phyloP scores from a whole-genome alignment of 1,140 invertebrate species.

The Hylyphantes graminicola region DNA sequence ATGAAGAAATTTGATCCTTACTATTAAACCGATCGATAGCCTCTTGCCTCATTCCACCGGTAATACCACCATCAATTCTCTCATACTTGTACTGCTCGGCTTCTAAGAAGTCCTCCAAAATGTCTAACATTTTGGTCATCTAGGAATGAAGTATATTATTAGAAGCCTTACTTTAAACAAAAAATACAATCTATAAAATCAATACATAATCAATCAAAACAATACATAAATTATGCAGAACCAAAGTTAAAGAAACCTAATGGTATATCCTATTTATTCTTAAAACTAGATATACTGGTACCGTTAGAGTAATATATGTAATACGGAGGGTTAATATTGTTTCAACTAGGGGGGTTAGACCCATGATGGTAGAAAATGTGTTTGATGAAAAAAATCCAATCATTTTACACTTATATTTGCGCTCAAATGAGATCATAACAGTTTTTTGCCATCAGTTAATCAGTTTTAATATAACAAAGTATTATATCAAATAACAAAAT shows the following conservation, averaged over 20 bases:
- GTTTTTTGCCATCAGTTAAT: too few relatives aligned
- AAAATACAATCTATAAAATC: constrained; percentile 2
- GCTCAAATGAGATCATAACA: too few relatives aligned
- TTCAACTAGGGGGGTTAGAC: too few relatives aligned
- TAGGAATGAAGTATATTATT: constrained; percentile 58
- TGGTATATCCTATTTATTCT: too few relatives aligned
- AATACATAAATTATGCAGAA: not conserved
- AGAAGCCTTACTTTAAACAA: not conserved
- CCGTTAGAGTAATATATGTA: too few relatives aligned
- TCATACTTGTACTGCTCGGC: constrained; percentile 99
- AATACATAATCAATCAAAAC: too few relatives aligned
- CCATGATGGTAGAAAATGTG: too few relatives aligned
- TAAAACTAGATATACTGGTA: too few relatives aligned
- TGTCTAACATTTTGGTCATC: constrained; percentile 99
- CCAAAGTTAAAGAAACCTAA: not conserved
- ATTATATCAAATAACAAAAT: not conserved
- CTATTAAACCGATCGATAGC: constrained; percentile 94
- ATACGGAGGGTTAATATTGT: too few relatives aligned
- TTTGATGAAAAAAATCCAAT: too few relatives aligned
- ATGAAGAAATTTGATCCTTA: constrained; percentile 63
- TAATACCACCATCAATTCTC: constrained; percentile 98
- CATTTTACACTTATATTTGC: too few relatives aligned
- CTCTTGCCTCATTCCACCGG: constrained; percentile 93
- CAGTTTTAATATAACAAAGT: too few relatives aligned
- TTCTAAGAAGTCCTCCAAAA: constrained; percentile 98